phyloP scores from a whole-genome alignment of 2,888 invertebrate genomes.

The Heliconius erato region DNA sequence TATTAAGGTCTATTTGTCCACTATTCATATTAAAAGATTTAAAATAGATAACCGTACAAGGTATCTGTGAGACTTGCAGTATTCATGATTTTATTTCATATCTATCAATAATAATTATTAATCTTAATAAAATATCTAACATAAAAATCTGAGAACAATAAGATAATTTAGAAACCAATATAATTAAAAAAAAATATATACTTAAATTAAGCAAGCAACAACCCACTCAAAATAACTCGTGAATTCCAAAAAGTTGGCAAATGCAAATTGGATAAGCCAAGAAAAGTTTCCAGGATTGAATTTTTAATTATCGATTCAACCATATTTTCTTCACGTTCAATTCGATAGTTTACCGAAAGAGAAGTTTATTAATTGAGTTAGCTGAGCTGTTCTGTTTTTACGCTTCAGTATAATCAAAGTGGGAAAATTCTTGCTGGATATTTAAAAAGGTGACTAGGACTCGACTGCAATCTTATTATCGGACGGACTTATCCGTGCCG shows the following conservation, averaged over 20 bases:
- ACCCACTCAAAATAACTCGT: conserved; percentile 14
- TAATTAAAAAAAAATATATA: neutral
- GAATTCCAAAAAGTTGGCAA: conserved; percentile 31
- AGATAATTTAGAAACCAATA: neutral
- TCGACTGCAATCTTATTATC: conserved; percentile 52
- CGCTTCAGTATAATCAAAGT: conserved; percentile 71
- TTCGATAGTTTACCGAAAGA: conserved; percentile 59
- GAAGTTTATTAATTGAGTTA: conserved; percentile 78
- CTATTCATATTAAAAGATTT: no score
- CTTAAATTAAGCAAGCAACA: neutral
- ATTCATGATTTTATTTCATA: no score
- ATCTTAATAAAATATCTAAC: no score
- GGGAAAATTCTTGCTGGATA: conserved; percentile 62
- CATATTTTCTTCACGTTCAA: conserved; percentile 53
- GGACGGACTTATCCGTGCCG: conserved; percentile 52
- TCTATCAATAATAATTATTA: no score
- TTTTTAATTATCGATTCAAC: conserved; percentile 47
- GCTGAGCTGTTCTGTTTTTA: conserved; percentile 71
- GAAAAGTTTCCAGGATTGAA: conserved; percentile 48
- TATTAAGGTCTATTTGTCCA: no score
- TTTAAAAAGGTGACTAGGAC: conserved; percentile 61
- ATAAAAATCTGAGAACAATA: neutral
- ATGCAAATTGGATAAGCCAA: conserved; percentile 44
- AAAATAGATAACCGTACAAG: no score
- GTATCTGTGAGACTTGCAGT: no score